Evolutionary conservation across 2,113 vertebrate species (phyloP).

Genomic region (Pelobates fuscus): DNA sequence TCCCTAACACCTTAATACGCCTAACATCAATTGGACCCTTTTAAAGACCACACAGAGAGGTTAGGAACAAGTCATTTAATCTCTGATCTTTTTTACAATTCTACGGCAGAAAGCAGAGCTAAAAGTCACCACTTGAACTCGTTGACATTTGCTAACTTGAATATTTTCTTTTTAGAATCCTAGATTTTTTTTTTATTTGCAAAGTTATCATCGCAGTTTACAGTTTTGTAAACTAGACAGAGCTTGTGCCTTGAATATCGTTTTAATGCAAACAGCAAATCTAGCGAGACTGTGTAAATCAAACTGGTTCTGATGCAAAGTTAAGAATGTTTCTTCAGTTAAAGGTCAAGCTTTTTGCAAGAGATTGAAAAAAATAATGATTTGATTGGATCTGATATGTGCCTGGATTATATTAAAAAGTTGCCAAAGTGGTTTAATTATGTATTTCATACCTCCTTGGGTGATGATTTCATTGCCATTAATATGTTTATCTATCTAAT

Average conservation of each 20-base stretch:
- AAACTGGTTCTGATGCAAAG: not conserved
- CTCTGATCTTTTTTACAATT: not conserved
- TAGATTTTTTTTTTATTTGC: not conserved
- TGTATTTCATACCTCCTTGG: too few species aligned
- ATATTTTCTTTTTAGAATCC: not conserved
- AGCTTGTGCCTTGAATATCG: not conserved
- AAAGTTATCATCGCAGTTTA: not conserved
- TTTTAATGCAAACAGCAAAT: not conserved
- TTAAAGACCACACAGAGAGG: not conserved
- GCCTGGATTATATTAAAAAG: too few species aligned
- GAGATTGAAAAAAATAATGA: too few species aligned
- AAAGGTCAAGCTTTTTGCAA: not conserved
- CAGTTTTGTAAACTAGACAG: not conserved
- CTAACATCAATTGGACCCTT: not conserved
- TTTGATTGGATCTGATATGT: too few species aligned
- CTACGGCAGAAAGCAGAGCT: not conserved
- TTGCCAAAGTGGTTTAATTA: too few species aligned
- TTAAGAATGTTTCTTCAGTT: conserved; percentile 1
- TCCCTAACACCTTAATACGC: not conserved
- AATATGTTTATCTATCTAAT: too few species aligned
- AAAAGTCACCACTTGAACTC: not conserved
- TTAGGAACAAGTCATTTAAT: not conserved
- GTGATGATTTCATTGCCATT: too few species aligned
- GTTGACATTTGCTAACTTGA: not conserved
- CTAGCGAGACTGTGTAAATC: not conserved